These are phyloP conservation scores for Chroicocephalus ridibundus DNA, from an alignment of 2,113 vertebrate genomes.

Conservation along the genomic window DNA sequence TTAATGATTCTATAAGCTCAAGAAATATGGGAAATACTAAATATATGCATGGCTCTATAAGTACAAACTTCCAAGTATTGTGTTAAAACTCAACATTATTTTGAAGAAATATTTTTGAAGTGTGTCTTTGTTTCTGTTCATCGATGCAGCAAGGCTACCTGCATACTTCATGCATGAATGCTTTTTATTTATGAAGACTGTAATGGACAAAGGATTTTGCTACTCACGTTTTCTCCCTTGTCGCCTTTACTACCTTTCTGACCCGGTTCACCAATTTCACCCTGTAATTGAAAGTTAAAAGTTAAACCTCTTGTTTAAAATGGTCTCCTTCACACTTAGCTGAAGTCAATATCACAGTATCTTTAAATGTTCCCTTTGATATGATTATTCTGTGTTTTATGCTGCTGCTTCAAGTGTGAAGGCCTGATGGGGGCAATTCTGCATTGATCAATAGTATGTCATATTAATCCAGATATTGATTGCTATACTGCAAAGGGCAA, in stretches of 20 bases:
- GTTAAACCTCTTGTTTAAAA: conserved; percentile 25
- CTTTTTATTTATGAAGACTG: not conserved
- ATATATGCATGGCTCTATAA: not conserved
- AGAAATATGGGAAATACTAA: not conserved
- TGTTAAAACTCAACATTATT: not conserved
- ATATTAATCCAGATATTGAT: conserved; percentile 64
- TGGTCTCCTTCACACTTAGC: not conserved
- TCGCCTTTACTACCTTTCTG: conserved; percentile 97
- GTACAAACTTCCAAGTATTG: not conserved
- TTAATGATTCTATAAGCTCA: not conserved
- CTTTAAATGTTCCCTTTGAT: conserved; percentile 58
- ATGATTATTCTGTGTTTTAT: not conserved
- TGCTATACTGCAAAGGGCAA: conserved; percentile 32
- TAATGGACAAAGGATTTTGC: not conserved
- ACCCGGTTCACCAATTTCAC: conserved; percentile 94
- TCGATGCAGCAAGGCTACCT: not conserved
- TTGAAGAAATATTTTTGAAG: not conserved
- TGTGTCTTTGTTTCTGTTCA: not conserved
- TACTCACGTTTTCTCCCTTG: conserved; percentile 94
- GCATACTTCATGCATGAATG: not conserved
- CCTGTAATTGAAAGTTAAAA: conserved; percentile 77
- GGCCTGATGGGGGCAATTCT: conserved; percentile 60
- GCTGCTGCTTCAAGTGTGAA: conserved; percentile 59
- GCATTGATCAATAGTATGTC: conserved; percentile 60
- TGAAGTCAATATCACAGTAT: not conserved